Base-by-base conservation (phyloP, 2,797 vertebrate genomes). In the Fringilla coelebs region DNA sequence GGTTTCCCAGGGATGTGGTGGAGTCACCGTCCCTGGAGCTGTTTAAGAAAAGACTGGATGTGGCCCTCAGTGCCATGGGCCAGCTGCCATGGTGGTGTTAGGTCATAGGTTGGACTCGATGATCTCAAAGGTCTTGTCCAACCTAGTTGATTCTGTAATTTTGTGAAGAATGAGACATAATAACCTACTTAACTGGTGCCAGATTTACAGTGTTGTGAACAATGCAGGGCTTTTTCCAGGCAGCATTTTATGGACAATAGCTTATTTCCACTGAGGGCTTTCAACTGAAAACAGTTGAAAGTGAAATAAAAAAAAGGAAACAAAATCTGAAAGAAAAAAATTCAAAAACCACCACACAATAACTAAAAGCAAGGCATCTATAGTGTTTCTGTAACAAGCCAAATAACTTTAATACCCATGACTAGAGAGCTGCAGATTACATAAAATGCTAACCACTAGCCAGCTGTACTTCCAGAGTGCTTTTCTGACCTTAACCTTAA, bases 271-370 rank as follows among this genome's bases (percentile, higher is more conserved):
- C 14, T 22, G 38, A 79, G 45, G 24, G 6, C 9, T 89, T 90
- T 76, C 32, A 62, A 85, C n/a, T 31, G n/a, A 82, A 89, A 94
- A 70, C 9, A 60, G 38, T 5, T 82, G 36, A 66, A 93, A 94
- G 13, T n/a, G 4, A 85, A 82, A 85, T 66, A 5, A 40, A 76
- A 26, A 25, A 62, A 55, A 25, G 9, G 51, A 72, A 41, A 51
- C 16, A 82, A 81, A 82, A 82, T 38, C 7, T 25, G n/a, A 70
- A 77, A 72, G 24, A 54, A 45, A 62, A 32, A 41, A 49, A 4
- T 2, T 9, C 3, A 13, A 38, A 57, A 71, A 38, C 4, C 31
- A 43, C 4, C 20, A 51, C 31, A 31, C 4, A 67, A 28, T 36
- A 75, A 71, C 25, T 65, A 22, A 86, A 91, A 58, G 0, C 6